phyloP scores from a whole-genome alignment of 2,113 vertebrate species.

The Cochlearius cochlearius region DNA sequence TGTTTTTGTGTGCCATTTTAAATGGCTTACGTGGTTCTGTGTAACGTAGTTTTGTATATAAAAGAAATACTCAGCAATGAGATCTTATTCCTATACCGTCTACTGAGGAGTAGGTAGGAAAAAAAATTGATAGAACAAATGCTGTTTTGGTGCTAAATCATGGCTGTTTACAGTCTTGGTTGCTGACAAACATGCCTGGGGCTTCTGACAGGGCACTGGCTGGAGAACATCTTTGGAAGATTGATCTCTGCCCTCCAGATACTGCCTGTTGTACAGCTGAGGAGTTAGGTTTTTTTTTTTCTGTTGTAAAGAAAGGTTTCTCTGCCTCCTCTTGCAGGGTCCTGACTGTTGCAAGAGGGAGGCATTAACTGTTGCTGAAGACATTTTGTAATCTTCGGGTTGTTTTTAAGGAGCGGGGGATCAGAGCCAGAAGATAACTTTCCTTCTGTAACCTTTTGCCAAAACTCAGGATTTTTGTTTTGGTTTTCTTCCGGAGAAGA shows the following conservation, averaged over 20 bases:
- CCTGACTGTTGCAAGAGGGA: neutral
- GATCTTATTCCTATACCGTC: neutral
- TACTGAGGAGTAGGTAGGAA: neutral
- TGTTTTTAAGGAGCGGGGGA: neutral
- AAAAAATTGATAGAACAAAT: neutral
- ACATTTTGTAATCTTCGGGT: neutral
- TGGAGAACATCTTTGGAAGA: neutral
- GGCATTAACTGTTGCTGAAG: neutral
- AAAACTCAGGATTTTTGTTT: neutral
- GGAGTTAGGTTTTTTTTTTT: neutral
- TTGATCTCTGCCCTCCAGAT: neutral
- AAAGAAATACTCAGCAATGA: neutral
- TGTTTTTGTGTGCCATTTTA: neutral
- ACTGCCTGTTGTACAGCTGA: neutral
- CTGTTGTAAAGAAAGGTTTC: neutral
- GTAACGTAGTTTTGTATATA: neutral
- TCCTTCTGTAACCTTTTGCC: neutral
- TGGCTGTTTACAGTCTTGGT: neutral
- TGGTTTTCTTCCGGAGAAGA: neutral
- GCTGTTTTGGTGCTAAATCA: neutral
- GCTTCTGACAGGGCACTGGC: neutral
- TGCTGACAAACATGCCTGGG: neutral
- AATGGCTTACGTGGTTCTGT: neutral
- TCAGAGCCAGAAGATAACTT: neutral
- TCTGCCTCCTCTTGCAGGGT: neutral